Evolutionary conservation across 2,113 vertebrate species (phyloP).

Genomic region (Tor tambroides): DNA sequence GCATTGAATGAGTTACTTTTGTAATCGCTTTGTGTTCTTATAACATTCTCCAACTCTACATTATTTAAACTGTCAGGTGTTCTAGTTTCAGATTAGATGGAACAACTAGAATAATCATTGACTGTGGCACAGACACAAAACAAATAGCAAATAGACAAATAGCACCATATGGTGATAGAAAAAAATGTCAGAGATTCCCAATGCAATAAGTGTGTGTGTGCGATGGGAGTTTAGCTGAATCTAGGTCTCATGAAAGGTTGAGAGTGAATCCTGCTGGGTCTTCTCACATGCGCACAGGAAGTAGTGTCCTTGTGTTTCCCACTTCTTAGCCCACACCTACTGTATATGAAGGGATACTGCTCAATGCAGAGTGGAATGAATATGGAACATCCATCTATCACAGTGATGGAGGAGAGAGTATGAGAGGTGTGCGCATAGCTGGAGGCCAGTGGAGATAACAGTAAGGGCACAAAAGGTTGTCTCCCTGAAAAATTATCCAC

Average conservation of each 20-base stretch:
- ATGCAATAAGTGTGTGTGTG: not conserved
- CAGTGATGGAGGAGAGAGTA: slow-evolving; percentile 33
- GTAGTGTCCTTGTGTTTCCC: slow-evolving; percentile 4
- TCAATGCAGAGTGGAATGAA: slow-evolving; percentile 39
- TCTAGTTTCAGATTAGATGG: not conserved
- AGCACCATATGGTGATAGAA: not conserved
- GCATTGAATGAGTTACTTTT: not conserved
- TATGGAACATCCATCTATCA: slow-evolving; percentile 57
- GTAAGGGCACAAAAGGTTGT: slow-evolving; percentile 53
- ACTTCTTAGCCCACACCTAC: not conserved
- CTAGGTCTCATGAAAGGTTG: slow-evolving; percentile 47
- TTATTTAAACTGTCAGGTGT: not conserved
- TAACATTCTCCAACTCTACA: not conserved
- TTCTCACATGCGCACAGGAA: not conserved
- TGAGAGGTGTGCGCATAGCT: slow-evolving; percentile 32
- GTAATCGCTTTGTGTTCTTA: not conserved
- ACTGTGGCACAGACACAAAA: not conserved
- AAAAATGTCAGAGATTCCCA: not conserved
- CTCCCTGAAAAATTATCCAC: slow-evolving; percentile 64
- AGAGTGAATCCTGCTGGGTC: not conserved
- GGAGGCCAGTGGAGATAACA: slow-evolving; percentile 52
- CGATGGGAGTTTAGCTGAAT: not conserved
- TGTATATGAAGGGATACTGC: not conserved
- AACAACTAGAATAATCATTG: not conserved
- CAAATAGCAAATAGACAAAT: not conserved